Conservation (phyloP, 2,113 vertebrate genomes). For the Sinocyclocheilus grahami region DNA sequence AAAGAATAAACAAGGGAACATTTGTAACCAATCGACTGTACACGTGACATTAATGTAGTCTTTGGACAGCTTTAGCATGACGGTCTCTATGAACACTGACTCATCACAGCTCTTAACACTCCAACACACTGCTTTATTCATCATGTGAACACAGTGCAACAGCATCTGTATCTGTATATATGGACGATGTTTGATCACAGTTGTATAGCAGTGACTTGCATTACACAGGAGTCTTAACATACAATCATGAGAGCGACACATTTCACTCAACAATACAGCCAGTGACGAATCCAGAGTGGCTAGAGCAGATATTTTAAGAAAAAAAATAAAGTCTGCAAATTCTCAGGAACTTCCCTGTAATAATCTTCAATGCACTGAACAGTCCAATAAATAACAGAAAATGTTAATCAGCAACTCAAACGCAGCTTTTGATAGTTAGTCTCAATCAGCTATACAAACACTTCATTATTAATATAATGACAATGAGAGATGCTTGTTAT, state of each 20-base stretch:
- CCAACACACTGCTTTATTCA: constrained; percentile 1
- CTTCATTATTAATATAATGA: constrained; percentile 11
- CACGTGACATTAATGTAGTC: constrained; percentile 3
- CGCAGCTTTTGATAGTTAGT: constrained; percentile 35
- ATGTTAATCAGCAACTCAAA: constrained; percentile 24
- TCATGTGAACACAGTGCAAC: constrained; percentile 4
- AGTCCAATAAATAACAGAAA: constrained; percentile 23
- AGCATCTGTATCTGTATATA: neutral
- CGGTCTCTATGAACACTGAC: constrained; percentile 2
- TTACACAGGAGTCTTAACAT: neutral
- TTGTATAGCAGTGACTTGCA: neutral
- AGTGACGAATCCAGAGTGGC: constrained; percentile 12
- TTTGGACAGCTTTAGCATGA: constrained; percentile 26
- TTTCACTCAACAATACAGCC: constrained; percentile 20
- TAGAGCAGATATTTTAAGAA: neutral
- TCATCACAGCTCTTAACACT: neutral
- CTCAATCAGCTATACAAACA: constrained; percentile 6
- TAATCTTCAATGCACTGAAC: constrained; percentile 12
- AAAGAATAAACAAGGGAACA: neutral
- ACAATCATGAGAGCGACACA: neutral
- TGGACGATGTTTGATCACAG: neutral
- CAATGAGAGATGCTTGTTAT: neutral
- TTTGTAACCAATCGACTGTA: neutral
- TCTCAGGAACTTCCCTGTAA: constrained; percentile 20
- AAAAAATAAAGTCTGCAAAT: neutral